A percentile compares a stretch with the other conserved stretches of the same genome.
Evolutionary conservation across 2,113 vertebrate species (phyloP).

Genomic region (Elephantulus edwardii): DNA sequence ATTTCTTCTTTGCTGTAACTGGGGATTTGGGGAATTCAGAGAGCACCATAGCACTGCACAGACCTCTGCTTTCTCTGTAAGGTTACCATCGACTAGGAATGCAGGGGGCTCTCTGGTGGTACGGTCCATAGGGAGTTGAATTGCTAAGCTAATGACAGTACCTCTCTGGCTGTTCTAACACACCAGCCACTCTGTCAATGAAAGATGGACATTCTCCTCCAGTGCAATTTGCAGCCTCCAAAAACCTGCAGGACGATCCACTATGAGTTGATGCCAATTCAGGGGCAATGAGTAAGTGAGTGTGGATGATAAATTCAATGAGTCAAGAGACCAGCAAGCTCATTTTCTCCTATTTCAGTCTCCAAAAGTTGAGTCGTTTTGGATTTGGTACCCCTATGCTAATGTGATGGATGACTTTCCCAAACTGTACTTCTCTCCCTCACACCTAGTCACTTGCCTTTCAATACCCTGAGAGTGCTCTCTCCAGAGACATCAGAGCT

Average conservation of each 20-base stretch:
- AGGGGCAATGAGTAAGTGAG: too few species aligned
- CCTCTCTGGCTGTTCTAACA: too few species aligned
- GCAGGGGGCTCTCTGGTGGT: too few species aligned
- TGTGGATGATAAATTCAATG: too few species aligned
- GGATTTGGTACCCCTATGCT: background rate
- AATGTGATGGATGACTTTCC: background rate
- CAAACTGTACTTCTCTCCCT: too few species aligned
- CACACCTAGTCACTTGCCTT: background rate
- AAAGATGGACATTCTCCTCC: too few species aligned
- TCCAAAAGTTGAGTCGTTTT: background rate
- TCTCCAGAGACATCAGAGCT: background rate
- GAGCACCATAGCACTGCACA: fast-evolving
- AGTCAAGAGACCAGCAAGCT: background rate
- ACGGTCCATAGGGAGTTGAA: too few species aligned
- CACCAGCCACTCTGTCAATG: too few species aligned
- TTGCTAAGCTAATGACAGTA: too few species aligned
- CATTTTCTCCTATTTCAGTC: background rate
- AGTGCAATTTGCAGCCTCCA: too few species aligned
- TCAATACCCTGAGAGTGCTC: background rate
- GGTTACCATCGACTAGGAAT: background rate
- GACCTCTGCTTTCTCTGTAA: background rate
- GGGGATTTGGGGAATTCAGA: background rate
- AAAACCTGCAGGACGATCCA: too few species aligned
- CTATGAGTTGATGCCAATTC: too few species aligned
- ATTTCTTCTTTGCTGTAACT: background rate